Evolutionary conservation across 2,113 vertebrate genomes (phyloP).

Genomic region (Rostratula benghalensis): DNA sequence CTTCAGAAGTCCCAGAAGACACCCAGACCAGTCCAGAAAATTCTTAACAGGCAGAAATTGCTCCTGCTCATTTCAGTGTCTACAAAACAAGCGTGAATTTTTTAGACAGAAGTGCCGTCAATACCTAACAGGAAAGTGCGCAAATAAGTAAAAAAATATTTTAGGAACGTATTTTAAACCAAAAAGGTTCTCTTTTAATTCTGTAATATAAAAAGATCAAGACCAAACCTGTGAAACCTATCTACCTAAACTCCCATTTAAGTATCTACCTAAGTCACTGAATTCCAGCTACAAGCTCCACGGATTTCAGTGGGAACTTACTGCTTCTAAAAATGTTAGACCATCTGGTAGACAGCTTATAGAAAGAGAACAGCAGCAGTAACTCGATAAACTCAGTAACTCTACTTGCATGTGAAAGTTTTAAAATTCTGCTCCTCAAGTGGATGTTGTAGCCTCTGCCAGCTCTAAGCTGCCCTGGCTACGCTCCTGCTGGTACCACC

Average conservation of each 20-base stretch:
- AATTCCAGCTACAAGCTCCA: neutral
- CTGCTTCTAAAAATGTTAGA: neutral
- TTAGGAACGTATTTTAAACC: neutral
- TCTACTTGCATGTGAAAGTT: neutral
- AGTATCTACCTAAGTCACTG: neutral
- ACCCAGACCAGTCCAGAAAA: neutral
- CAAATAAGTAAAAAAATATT: neutral
- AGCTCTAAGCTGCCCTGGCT: neutral
- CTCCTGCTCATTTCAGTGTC: neutral
- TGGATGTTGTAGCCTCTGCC: neutral
- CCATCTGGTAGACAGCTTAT: constrained; percentile 14
- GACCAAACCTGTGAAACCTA: neutral
- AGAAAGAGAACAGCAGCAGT: neutral
- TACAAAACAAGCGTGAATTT: neutral
- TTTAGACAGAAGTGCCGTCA: neutral
- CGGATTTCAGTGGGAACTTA: constrained; percentile 3
- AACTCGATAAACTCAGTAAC: neutral
- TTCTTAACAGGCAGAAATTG: neutral
- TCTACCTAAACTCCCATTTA: neutral
- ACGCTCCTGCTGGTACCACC: neutral
- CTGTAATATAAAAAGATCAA: neutral
- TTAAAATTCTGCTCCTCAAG: neutral
- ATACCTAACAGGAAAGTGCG: neutral
- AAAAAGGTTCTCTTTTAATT: neutral
- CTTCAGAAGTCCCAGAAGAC: neutral